Conservation (phyloP, 2,113 vertebrate species). For the Mastomys natalensis region DNA sequence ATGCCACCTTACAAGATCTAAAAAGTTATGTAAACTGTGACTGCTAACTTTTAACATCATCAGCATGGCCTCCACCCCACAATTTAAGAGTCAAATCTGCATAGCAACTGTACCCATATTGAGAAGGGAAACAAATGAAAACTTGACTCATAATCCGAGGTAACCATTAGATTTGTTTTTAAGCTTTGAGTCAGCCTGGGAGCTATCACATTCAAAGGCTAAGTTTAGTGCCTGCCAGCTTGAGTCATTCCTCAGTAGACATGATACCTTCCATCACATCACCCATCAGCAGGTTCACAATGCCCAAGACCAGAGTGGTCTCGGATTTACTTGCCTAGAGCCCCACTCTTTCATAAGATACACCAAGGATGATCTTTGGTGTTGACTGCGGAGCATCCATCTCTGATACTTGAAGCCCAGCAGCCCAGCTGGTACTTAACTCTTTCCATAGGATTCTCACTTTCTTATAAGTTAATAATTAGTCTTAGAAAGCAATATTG, state of each 20-base stretch:
- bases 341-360: neutral
- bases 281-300: neutral
- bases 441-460: neutral
- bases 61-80: slow-evolving; percentile 45
- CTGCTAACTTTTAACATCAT: slow-evolving; percentile 82
- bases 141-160: neutral
- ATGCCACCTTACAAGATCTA: slow-evolving; percentile 65
- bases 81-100: neutral
- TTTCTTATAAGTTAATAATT: neutral
- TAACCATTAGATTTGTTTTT: neutral
- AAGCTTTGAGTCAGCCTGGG: neutral
- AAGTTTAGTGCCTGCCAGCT: neutral
- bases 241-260: neutral
- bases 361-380: neutral
- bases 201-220: neutral
- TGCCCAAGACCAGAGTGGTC: neutral
- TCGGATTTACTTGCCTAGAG: neutral
- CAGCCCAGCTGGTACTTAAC: neutral
- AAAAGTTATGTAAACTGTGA: slow-evolving; percentile 5
- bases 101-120: neutral
- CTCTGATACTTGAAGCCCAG: neutral
- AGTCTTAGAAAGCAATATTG: neutral
- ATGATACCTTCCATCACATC: accelerated
- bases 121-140: slow-evolving; percentile 21
- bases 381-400: neutral